Evolutionary conservation across 2,113 vertebrate species (phyloP).

Genomic region (Syngnathus floridae): DNA sequence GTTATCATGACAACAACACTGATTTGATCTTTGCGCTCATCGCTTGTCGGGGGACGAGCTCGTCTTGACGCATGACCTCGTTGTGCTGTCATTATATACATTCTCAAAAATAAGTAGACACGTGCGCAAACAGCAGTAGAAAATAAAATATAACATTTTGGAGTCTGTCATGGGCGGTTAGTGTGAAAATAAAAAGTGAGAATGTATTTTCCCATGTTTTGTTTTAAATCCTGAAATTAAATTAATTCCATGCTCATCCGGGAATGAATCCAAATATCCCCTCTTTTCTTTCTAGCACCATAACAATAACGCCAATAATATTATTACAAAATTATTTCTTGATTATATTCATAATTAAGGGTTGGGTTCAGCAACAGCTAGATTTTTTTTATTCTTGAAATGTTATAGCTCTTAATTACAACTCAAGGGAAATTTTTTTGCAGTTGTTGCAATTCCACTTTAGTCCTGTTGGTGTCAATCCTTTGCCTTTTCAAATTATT

Average conservation of each 20-base stretch:
- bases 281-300: too few relatives aligned
- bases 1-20: not conserved
- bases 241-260: not conserved
- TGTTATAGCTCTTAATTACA: too few relatives aligned
- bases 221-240: not conserved
- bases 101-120: not conserved
- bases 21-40: constrained; percentile 1
- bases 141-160: not conserved
- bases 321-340: too few relatives aligned
- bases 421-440: too few relatives aligned
- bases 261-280: not conserved
- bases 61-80: not conserved
- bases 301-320: too few relatives aligned
- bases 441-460: too few relatives aligned
- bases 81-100: constrained; percentile 2
- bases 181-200: not conserved
- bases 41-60: not conserved
- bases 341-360: too few relatives aligned
- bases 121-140: not conserved
- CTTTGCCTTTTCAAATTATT: too few relatives aligned
- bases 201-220: not conserved
- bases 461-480: too few relatives aligned
- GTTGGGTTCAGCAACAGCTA: too few relatives aligned
- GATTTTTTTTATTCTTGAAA: too few relatives aligned
- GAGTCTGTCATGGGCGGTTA: not conserved